Base-by-base conservation (phyloP, 2,113 vertebrate species). In the Platichthys flesus region DNA sequence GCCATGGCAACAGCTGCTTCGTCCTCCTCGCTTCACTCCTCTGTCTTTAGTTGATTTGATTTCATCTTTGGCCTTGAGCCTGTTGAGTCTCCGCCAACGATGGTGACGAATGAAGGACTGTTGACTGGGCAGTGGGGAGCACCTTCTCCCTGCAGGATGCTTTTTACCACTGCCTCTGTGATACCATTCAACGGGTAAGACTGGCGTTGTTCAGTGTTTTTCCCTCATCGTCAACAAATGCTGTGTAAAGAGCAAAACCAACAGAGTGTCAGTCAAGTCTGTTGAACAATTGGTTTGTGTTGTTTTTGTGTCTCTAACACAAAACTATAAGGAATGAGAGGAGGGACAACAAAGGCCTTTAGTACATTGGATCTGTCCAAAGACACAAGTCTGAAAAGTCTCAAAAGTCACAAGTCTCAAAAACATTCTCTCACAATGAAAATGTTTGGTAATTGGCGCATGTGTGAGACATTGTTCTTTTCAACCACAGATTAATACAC, bases 1-100 rank as follows among this genome's bases (percentile, higher is more conserved):
- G 90, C 78, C 88, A 87, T 85, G 86, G 88, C 83, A 89, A 88
- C 85, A 73, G 74, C 79, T 75, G 74, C 81, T 31, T 59, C 55
- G 9, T 83, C 79, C 72, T 84, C 67, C 31, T 82, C 82, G 26
- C 78, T 75, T 80, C 47, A 74, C 71, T 81, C 69, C 54, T 77
- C 42, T 78, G 71, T 79, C 60, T 83, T 72, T 59, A 59, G 63
- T 69, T 49, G 67, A 49, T 83, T 73, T 83, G 81, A 83, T 83
- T 51, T 85, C 83, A 89, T 85, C 69, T 57, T 64, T 84, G 79
- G 81, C 86, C 79, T 81, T 82, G 74, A 79, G 84, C 82, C 84
- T 55, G 60, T 69, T 85, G 86, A 82, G 60, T 73, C 62, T 42
- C 56, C 0, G 68, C 82, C 83, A 84, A 61, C 42, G 47, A 82